Base-by-base conservation (phyloP, 2,888 invertebrate species). In the Oscheius sp. region DNA sequence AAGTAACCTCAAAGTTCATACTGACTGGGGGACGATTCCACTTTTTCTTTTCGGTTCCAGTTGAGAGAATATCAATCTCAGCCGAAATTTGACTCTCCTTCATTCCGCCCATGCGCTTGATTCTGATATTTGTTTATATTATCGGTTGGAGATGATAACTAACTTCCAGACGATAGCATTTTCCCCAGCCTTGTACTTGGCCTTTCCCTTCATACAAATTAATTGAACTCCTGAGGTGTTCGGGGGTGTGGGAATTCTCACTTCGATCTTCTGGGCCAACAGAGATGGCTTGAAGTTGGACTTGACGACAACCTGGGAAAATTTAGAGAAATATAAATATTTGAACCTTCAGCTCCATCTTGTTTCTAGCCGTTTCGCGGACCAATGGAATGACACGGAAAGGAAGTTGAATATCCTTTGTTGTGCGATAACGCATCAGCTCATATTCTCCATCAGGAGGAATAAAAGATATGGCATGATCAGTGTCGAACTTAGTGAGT, bases 371-470 rank as follows among this genome's bases (percentile, higher is more conserved):
- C 2, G 96, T 96, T 88, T 98, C 98, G 0, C 97, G 91, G 0
- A 98, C 98, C 45, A 99, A 89, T 0, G 98, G 98, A 87, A 99
- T 99, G 72, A 98, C 96, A 78, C 98, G 93, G 91, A 99, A 99
- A 77, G 98, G 98, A 78, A 99, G 90, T 58, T 97, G 97, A 86
- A 99, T 98, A 89, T 99, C 98, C 89, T 99, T 98, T 25, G 98
- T 98, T 66, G 97, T 98, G 73, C 98, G 93, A 89, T 98, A 98
- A 92, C 95, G 93, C 98, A 99, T 99, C 34, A 99, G 91, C 88
- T 99, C 98, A 87, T 96, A 99, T 90, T 99, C 98, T 53, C 98
- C 98, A 88, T 99, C 98, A 0, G 98, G 98, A 71, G 98, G 98
- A 87, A 99, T 98, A 90, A 99, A 99, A 82, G 96, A 96, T 87